Evolutionary conservation across 2,797 vertebrate species (phyloP).

Genomic region (Dryobates pubescens): DNA sequence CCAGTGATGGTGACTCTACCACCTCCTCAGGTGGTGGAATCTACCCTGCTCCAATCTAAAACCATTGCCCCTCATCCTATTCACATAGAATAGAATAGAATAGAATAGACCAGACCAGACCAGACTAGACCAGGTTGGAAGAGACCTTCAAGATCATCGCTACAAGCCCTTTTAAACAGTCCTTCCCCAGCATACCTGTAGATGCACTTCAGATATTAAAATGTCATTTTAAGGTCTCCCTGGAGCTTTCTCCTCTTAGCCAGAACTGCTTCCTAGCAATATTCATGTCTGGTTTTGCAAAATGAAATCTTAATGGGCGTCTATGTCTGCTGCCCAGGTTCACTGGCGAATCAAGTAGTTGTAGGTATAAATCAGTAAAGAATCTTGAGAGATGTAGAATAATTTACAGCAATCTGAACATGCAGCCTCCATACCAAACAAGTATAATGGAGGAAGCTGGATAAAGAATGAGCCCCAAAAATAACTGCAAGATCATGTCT

Average conservation of each 20-base stretch:
- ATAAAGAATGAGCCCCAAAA: neutral
- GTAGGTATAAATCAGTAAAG: neutral
- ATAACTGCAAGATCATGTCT: neutral
- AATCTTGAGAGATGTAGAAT: neutral
- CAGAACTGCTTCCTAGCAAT: neutral
- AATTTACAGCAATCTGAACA: neutral
- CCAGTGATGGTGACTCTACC: too few relatives aligned
- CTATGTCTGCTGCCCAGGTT: neutral
- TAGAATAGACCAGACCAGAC: too few relatives aligned
- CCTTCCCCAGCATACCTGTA: too few relatives aligned
- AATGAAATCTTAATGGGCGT: neutral
- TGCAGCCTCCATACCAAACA: neutral
- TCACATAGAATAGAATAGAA: too few relatives aligned
- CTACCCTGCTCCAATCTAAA: too few relatives aligned
- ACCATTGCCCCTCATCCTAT: too few relatives aligned
- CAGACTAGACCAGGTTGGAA: too few relatives aligned
- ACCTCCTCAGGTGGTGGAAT: too few relatives aligned
- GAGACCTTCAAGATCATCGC: too few relatives aligned
- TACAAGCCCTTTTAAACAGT: too few relatives aligned
- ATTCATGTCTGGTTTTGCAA: neutral
- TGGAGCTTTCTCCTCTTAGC: neutral
- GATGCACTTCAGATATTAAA: too few relatives aligned
- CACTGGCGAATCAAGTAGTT: neutral
- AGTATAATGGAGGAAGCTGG: neutral
- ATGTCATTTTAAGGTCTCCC: too few relatives aligned